Evolutionary conservation across 2,888 invertebrate species (phyloP), one percentile per base, ranked within the genome.

Genomic region (Litoditis marina): DNA sequence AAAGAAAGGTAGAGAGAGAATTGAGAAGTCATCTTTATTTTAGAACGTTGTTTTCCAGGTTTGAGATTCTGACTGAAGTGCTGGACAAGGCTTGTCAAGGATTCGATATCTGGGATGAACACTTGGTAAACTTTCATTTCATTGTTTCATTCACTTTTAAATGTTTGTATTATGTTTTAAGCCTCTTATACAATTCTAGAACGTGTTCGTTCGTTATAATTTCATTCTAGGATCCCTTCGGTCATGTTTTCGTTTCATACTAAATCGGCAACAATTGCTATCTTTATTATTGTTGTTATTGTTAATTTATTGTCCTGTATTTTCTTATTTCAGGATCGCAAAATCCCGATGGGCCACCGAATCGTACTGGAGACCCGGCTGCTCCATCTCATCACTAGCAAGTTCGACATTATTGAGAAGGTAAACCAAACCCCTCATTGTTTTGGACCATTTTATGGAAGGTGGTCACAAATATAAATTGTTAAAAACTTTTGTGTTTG

Each of bases 71-170:
- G 28, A 69, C 70, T 39, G 78, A 79, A 56, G 62, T 79, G 31
- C 68, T 79, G 44, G 79, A 79, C 66, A 79, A 79, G 65, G 73
- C 75, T 16, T 70, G 68, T 34, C 77, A 79, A 56, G 78, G 74
- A 27, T 68, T 79, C 51, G 78, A 79, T 61, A 77, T 79, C 66
- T 71, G 69, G 67, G 78, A 79, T 52, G 78, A 78, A 56, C 79
- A 79, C 60, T 64, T 61, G 67, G 76, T 71, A 44, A n/a, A n/a
- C n/a, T n/a, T n/a, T n/a, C n/a, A n/a, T n/a, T n/a, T n/a, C n/a
- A n/a, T n/a, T 22, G 19, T 44, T 25, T 25, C 8, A 44, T 25
- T 22, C 44, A 44, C 3, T 44, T 22, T 44, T 53, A n/a, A 52
- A n/a, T n/a, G n/a, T n/a, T n/a, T n/a, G n/a, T n/a, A n/a, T 36